These are phyloP conservation scores for Phymatocera aterrima DNA, from an alignment of 2,888 invertebrate genomes.

Conservation along the genomic window DNA sequence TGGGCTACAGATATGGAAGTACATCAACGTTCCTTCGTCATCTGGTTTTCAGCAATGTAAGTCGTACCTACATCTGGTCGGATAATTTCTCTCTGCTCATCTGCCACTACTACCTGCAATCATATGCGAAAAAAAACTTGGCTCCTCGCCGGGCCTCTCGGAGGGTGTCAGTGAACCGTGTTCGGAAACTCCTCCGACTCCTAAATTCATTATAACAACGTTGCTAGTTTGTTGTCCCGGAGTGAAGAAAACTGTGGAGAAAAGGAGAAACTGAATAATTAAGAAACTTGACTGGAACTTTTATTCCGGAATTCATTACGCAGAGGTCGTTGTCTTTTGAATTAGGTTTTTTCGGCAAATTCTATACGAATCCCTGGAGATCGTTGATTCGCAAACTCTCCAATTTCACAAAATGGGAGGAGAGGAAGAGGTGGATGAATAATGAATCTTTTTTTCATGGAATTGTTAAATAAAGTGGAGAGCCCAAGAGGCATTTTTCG, in stretches of 20 bases:
- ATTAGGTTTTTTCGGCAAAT: no score
- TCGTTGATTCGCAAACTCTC: no score
- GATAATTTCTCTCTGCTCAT: conserved; percentile 51
- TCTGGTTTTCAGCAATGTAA: conserved; percentile 51
- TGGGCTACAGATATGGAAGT: not conserved
- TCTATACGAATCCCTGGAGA: no score
- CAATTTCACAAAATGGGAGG: no score
- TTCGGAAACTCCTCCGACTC: conserved; percentile 1
- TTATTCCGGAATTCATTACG: no score
- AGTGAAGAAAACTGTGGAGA: no score
- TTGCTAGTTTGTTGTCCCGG: no score
- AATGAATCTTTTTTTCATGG: not conserved
- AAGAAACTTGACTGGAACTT: no score
- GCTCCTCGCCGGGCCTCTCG: not conserved
- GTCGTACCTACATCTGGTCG: conserved; percentile 55
- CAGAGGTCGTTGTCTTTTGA: no score
- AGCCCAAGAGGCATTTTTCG: not conserved
- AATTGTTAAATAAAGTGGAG: not conserved
- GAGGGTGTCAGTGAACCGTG: conserved; percentile 13
- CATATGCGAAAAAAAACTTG: not conserved
- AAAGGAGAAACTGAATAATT: no score
- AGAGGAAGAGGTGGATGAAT: no score
- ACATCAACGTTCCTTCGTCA: conserved; percentile 30
- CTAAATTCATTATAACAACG: not conserved
- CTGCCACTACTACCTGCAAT: no score